A percentile compares a stretch with the other conserved stretches of the same genome.
phyloP scores from a whole-genome alignment of 2,888 invertebrate species.

The Aelia acuminata region DNA sequence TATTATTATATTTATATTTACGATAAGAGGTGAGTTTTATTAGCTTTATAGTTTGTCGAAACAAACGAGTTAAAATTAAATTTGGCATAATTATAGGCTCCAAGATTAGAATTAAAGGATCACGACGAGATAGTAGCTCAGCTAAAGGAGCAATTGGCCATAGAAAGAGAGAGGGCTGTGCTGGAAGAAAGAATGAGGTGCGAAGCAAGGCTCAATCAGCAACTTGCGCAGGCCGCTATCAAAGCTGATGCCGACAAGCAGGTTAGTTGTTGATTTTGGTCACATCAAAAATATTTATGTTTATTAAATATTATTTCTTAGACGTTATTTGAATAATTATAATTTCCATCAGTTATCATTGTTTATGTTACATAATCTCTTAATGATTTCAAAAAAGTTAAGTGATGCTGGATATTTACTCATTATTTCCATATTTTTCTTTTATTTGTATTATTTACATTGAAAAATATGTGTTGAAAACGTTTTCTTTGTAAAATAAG shows the following conservation, averaged over 20 bases:
- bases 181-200: conserved; percentile 73
- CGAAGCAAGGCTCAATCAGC: conserved; percentile 70
- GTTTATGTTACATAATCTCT: too few species aligned
- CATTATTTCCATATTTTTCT: too few species aligned
- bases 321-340: too few species aligned
- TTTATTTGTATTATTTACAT: too few species aligned
- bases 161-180: conserved; percentile 74
- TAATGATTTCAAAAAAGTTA: too few species aligned
- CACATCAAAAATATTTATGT: neutral
- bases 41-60: neutral
- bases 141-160: conserved; percentile 77
- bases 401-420: too few species aligned
- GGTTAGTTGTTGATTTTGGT: conserved; percentile 67
- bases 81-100: neutral
- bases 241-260: conserved; percentile 74
- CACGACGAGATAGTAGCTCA: conserved; percentile 80
- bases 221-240: conserved; percentile 70
- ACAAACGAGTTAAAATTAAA: neutral
- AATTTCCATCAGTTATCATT: too few species aligned
- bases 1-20: too few species aligned
- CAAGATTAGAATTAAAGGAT: conserved; percentile 65
- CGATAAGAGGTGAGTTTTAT: too few species aligned
- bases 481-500: too few species aligned
- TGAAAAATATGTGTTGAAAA: too few species aligned
- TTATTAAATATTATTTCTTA: too few species aligned